These are phyloP conservation scores for Parnassius orleans DNA, from an alignment of 2,888 invertebrate genomes.

Conservation along the genomic window DNA sequence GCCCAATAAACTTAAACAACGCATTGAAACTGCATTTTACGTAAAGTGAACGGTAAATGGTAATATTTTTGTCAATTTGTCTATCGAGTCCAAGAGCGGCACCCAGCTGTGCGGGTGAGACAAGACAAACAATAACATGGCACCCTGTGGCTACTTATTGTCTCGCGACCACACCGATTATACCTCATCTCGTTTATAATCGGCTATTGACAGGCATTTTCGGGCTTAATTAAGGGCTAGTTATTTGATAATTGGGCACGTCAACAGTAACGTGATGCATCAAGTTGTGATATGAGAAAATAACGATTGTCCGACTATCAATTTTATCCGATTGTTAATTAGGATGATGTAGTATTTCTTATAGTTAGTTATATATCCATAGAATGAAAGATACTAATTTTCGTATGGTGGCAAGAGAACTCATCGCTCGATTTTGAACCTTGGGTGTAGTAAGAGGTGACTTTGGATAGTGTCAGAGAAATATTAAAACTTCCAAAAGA, in stretches of 20 bases:
- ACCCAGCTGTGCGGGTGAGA: constrained; percentile 58
- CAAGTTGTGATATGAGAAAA: background rate
- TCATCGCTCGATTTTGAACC: no score
- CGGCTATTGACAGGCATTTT: constrained; percentile 55
- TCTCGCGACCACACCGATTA: constrained; percentile 57
- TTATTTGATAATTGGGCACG: constrained; percentile 23
- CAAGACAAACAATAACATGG: constrained; percentile 68
- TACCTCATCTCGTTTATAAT: constrained; percentile 64
- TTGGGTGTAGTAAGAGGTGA: no score
- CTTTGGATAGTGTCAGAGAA: no score
- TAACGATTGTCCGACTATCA: no score
- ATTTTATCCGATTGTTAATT: no score
- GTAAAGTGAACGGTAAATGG: constrained; percentile 28
- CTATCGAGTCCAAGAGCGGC: constrained; percentile 41
- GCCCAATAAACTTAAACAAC: constrained; percentile 6
- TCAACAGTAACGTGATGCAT: background rate
- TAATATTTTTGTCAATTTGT: constrained; percentile 66
- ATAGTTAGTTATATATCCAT: no score
- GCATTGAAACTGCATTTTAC: constrained; percentile 4
- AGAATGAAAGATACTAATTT: no score
- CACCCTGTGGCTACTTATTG: constrained; percentile 67
- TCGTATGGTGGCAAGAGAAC: no score
- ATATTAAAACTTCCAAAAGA: no score
- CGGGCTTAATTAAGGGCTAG: constrained; percentile 48
- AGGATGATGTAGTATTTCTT: no score